Evolutionary conservation across 1,140 invertebrate species (phyloP).

Genomic region (Oscheius sp.): DNA sequence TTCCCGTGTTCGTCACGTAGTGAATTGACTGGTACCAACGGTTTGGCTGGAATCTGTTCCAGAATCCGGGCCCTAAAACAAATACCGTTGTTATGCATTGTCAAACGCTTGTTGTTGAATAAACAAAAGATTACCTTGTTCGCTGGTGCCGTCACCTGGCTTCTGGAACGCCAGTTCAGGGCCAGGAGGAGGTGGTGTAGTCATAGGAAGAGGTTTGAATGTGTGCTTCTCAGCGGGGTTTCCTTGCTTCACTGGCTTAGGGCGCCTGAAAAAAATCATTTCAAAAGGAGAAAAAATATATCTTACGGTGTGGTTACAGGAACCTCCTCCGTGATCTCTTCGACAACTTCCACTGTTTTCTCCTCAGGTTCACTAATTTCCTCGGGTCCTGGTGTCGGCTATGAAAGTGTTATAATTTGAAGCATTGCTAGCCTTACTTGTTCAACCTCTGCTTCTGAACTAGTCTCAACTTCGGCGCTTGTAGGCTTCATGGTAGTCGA

Average conservation of each 20-base stretch:
- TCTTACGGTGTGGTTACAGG: not conserved
- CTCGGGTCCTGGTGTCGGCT: conserved; percentile 17
- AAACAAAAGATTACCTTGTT: conserved; percentile 7
- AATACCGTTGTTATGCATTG: not conserved
- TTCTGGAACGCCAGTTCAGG: conserved; percentile 30
- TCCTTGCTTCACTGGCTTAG: conserved; percentile 18
- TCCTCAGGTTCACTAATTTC: conserved; percentile 25
- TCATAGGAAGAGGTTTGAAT: conserved; percentile 44
- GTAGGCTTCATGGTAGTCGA: conserved; percentile 36
- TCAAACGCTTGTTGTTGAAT: not conserved
- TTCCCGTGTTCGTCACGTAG: conserved; percentile 40
- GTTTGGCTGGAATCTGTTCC: conserved; percentile 54
- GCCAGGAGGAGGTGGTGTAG: conserved; percentile 26
- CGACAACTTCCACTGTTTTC: conserved; percentile 5
- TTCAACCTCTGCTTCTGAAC: conserved; percentile 19
- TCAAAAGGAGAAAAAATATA: not conserved
- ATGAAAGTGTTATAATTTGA: conserved; percentile 2
- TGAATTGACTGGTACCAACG: conserved; percentile 49
- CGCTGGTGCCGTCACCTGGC: conserved; percentile 27
- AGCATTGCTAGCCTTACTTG: conserved; percentile 7
- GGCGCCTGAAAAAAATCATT: conserved; percentile 19
- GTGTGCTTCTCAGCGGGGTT: conserved; percentile 38
- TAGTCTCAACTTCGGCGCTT: conserved; percentile 5
- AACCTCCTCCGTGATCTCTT: conserved; percentile 3
- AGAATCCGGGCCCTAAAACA: conserved; percentile 39